Base-by-base conservation (phyloP, 2,888 invertebrate species). In the Chrysolina americana region DNA sequence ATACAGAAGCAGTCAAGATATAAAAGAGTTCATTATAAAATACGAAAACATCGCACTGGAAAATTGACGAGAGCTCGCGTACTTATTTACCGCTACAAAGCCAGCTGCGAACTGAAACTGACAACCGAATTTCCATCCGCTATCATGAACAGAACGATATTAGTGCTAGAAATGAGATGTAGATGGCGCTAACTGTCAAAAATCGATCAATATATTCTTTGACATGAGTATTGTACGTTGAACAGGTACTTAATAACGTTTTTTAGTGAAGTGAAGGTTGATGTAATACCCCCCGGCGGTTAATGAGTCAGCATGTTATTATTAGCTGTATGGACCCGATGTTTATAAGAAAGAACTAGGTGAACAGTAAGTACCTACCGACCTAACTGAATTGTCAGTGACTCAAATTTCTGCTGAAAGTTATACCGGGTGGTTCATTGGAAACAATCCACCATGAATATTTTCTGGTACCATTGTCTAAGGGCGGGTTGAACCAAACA, bases 1-100 rank as follows among this genome's bases (percentile, higher is more conserved):
- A 56, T 56, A 15, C n/a, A 65, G 41, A 65, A 44, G 41, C 17
- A 65, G 64, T 65, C 44, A 23, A 65, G 21, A 65, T 23, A 23
- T 65, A 65, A 65, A 72, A 70, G 64, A 70, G 70, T 68, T 47
- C 56, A 71, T 56, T 66, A 77, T 74, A 76, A 76, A 77, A 83
- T 82, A 85, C 84, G 85, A 85, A 85, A 86, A 85, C 86, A 87
- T 87, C 82, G 84, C 82, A 78, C 80, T 78, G 77, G 81, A 68
- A 74, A 75, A 76, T 75, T 79, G 81, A 82, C 82, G 84, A 81
- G 78, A 80, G 84, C 80, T 83, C 85, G 85, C 84, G 78, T 80
- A 83, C 82, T 83, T 83, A 83, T 83, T 77, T 78, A 79, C 83
- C 77, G 66, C 78, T 81, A 81, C 81, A 83, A 83, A 82, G 86